Evolutionary conservation across 2,113 vertebrate genomes (phyloP).

Genomic region (Lepus timidus): DNA sequence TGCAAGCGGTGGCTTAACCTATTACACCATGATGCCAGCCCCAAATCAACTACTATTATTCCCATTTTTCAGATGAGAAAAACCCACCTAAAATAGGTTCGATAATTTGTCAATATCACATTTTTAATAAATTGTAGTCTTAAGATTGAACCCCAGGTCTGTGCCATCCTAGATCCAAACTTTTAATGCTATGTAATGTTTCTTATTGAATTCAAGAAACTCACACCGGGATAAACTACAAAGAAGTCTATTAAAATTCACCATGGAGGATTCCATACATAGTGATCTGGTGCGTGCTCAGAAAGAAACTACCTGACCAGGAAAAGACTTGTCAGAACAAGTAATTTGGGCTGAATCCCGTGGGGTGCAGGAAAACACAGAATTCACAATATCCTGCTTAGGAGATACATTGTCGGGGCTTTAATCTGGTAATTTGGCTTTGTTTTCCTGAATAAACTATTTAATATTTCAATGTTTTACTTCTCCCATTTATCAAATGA

Average conservation of each 20-base stretch:
- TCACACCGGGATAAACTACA: not conserved
- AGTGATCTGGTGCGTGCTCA: not conserved
- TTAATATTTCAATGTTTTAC: not conserved
- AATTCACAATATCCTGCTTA: not conserved
- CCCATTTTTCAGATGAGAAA: slow-evolving; percentile 29
- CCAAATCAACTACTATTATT: not conserved
- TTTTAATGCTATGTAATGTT: not conserved
- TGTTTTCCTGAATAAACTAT: not conserved
- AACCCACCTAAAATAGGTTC: not conserved
- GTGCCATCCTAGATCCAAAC: not conserved
- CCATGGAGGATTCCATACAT: not conserved
- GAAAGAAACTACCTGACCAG: not conserved
- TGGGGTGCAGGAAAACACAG: not conserved
- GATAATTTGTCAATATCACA: not conserved
- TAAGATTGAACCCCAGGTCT: not conserved
- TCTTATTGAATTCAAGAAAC: not conserved
- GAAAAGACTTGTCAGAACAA: not conserved
- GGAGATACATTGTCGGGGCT: not conserved
- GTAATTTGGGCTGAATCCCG: not conserved
- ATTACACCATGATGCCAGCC: too few relatives aligned
- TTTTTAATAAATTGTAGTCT: not conserved
- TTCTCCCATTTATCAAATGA: not conserved
- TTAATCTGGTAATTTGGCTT: not conserved
- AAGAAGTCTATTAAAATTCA: not conserved
- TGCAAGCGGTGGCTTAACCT: too few relatives aligned